Evolutionary conservation across 2,888 invertebrate species (phyloP).

Genomic region (Drosophila siamana): DNA sequence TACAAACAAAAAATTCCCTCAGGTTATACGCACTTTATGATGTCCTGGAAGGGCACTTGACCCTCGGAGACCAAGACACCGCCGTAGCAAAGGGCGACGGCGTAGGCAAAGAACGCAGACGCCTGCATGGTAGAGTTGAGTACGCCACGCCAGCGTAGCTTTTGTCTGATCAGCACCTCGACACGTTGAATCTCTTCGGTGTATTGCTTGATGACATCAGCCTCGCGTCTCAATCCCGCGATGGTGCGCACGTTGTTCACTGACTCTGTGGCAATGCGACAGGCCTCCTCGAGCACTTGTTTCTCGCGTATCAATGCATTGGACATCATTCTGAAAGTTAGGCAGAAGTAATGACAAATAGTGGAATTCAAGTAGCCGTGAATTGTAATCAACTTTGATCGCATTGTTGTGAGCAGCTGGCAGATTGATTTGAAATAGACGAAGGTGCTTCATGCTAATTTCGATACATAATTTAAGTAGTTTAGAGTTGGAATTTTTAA

Average conservation of each 20-base stretch:
- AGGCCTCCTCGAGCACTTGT: constrained; percentile 88
- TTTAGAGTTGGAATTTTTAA: too few species aligned
- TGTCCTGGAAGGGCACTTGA: constrained; percentile 88
- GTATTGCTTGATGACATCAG: constrained; percentile 88
- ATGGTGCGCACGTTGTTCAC: constrained; percentile 91
- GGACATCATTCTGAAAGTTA: constrained; percentile 86
- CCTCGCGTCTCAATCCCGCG: constrained; percentile 89
- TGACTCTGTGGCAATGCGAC: constrained; percentile 91
- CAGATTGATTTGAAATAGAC: too few species aligned
- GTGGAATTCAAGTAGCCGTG: too few species aligned
- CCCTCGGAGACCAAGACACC: constrained; percentile 89
- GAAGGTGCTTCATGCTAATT: too few species aligned
- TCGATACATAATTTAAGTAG: too few species aligned
- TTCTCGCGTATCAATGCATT: constrained; percentile 88
- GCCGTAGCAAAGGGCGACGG: constrained; percentile 90
- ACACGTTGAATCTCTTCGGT: constrained; percentile 87
- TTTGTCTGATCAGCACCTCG: constrained; percentile 86
- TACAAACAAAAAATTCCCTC: neutral
- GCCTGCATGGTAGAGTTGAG: constrained; percentile 91
- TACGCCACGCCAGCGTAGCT: constrained; percentile 88
- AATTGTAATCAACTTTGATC: too few species aligned
- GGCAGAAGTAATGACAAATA: too few species aligned
- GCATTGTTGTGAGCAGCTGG: too few species aligned
- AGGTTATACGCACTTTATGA: constrained; percentile 88
- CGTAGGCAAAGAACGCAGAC: constrained; percentile 90